A percentile compares a stretch with the other conserved stretches of the same genome.
phyloP scores from a whole-genome alignment of 2,113 vertebrate genomes.

The Mohoua ochrocephala region DNA sequence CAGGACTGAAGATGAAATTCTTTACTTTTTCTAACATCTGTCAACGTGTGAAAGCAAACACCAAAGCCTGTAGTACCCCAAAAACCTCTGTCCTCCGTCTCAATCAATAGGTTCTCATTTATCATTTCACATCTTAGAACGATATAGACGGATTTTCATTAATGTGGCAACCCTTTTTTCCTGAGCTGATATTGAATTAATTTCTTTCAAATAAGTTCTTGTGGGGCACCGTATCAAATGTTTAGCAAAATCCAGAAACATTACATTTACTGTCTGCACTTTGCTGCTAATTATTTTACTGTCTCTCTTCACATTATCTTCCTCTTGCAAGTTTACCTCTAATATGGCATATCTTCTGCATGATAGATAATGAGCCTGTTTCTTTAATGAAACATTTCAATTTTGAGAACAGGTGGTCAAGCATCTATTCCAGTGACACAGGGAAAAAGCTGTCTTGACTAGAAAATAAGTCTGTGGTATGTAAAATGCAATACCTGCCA shows the following conservation, averaged over 20 bases:
- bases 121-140: not conserved
- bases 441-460: conserved; percentile 13
- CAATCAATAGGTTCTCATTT: not conserved
- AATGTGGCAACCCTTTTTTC: not conserved
- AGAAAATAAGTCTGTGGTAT: not conserved
- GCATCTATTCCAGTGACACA: not conserved
- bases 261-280: not conserved
- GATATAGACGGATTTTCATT: not conserved
- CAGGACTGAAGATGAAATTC: not conserved
- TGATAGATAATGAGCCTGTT: not conserved
- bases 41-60: not conserved
- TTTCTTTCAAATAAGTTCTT: not conserved
- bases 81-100: not conserved
- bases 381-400: conserved; percentile 18
- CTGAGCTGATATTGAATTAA: not conserved
- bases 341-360: not conserved
- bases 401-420: conserved; percentile 50
- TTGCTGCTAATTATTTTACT: not conserved
- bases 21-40: not conserved
- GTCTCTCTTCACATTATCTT: not conserved
- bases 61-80: not conserved
- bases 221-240: not conserved
- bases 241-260: not conserved
- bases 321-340: not conserved
- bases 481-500: conserved; percentile 9